Base-by-base conservation (phyloP, 2,113 vertebrate genomes). In the Paralichthys olivaceus region DNA sequence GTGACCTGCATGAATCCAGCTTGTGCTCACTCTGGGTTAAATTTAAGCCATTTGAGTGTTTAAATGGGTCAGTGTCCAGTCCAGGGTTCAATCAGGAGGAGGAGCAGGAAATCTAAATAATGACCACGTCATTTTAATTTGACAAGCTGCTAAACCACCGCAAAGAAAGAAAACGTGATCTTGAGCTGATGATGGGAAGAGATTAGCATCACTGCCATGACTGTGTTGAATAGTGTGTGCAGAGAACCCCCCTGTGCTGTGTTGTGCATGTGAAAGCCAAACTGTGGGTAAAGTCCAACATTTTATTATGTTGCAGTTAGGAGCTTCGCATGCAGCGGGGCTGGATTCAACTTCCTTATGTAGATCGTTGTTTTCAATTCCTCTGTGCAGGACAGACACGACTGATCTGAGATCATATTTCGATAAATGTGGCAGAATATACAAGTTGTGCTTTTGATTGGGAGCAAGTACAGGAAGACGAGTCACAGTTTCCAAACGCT, bases 1-100 rank as follows among this genome's bases (percentile, higher is more conserved):
- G 64, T 69, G 91, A 79, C 83, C 77, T 75, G 62, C 67, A 87
- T 89, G 84, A 84, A 85, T 79, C 63, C 58, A 68, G 62, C 25
- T 75, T 69, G 45, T 9, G 54, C 63, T 67, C 77, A 85, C 34
- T 29, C 64, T n/a, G 71, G 61, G 71, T 80, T 80, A 62, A 56
- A 79, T 72, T 67, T 49, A 54, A 77, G 40, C 51, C 22, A 58
- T 51, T 69, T 14, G 0, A 59, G 56, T 45, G 40, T 75, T 65
- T 68, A 64, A 77, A 75, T 69, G 61, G 72, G 68, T 53, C 45
- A 19, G 49, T 9, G 49, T 9, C 20, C 49, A 53, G 49, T n/a
- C 4, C 7, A 53, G 49, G 14, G 49, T 53, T 53, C 8, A 20
- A 53, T 22, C 14, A 53, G 19, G 47, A 49, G 19, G 47, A 49